These are phyloP conservation scores for Muntiacus reevesi DNA, from an alignment of 2,113 vertebrate genomes.

Conservation along the genomic window DNA sequence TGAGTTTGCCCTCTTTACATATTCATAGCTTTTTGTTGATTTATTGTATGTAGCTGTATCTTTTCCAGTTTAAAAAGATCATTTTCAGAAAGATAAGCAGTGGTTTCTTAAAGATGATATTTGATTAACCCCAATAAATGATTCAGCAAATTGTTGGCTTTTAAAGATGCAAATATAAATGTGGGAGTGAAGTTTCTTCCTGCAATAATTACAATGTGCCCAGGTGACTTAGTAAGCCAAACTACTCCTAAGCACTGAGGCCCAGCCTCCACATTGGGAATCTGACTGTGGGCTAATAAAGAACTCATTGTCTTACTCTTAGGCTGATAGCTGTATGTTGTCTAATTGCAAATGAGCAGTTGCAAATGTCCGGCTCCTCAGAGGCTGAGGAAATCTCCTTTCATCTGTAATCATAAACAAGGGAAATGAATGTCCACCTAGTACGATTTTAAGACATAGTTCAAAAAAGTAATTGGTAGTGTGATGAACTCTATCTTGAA, in stretches of 20 bases:
- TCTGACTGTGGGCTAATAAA: not conserved
- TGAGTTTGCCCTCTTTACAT: slow-evolving; percentile 22
- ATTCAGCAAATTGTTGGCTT: not conserved
- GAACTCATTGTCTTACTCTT: not conserved
- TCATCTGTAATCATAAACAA: not conserved
- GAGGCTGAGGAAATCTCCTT: not conserved
- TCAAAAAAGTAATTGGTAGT: not conserved
- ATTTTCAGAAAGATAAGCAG: not conserved
- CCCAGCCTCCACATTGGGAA: not conserved
- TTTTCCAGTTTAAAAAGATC: not conserved
- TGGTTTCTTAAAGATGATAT: not conserved
- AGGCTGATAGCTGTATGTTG: not conserved
- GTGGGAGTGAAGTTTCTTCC: not conserved
- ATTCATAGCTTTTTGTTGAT: slow-evolving; percentile 7
- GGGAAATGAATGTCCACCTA: not conserved
- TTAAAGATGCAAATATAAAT: slow-evolving; percentile 20
- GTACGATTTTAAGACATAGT: not conserved
- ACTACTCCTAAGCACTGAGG: not conserved
- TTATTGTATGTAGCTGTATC: not conserved
- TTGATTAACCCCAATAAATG: slow-evolving; percentile 6
- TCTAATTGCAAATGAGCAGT: slow-evolving; percentile 15
- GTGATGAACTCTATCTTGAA: not conserved
- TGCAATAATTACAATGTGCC: not conserved
- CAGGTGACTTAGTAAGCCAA: not conserved
- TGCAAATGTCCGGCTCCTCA: not conserved